Evolutionary conservation across 2,888 invertebrate species (phyloP).

Genomic region (Tetragnatha montana): DNA sequence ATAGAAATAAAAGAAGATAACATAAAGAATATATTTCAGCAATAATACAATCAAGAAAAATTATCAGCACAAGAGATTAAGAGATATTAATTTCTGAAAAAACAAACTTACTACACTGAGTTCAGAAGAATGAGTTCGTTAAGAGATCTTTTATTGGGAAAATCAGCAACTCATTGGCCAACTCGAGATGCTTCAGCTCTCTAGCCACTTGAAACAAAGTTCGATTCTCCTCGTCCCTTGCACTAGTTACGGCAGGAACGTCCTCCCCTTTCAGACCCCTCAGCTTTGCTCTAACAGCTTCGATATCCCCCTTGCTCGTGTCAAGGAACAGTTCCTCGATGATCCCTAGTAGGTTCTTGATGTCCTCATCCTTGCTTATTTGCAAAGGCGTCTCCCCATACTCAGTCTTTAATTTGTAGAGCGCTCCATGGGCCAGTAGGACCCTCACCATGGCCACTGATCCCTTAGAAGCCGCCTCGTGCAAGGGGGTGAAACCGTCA

Average conservation of each 20-base stretch:
- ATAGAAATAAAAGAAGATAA: no score
- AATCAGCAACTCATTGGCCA: not conserved
- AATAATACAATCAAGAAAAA: no score
- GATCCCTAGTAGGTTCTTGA: not conserved
- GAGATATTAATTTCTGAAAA: no score
- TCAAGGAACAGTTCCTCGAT: conserved; percentile 3
- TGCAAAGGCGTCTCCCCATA: not conserved
- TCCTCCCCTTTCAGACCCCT: not conserved
- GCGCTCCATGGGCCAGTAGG: conserved; percentile 6
- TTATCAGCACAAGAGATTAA: no score
- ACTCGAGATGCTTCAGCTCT: not conserved
- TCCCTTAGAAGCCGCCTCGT: not conserved
- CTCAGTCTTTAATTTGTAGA: not conserved
- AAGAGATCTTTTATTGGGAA: no score
- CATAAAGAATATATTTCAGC: no score
- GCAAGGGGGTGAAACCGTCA: not conserved
- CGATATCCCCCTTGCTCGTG: not conserved
- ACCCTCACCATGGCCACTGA: not conserved
- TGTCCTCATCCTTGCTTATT: not conserved
- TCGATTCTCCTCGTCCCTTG: not conserved
- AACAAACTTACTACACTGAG: no score
- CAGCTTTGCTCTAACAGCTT: not conserved
- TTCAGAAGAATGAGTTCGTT: no score
- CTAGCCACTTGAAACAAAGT: not conserved
- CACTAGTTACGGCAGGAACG: not conserved